Percentiles rank a stretch among this genome's conserved stretches.
These are phyloP conservation scores for Aptenodytes patagonicus DNA, from an alignment of 2,113 vertebrate species.

Conservation along the genomic window DNA sequence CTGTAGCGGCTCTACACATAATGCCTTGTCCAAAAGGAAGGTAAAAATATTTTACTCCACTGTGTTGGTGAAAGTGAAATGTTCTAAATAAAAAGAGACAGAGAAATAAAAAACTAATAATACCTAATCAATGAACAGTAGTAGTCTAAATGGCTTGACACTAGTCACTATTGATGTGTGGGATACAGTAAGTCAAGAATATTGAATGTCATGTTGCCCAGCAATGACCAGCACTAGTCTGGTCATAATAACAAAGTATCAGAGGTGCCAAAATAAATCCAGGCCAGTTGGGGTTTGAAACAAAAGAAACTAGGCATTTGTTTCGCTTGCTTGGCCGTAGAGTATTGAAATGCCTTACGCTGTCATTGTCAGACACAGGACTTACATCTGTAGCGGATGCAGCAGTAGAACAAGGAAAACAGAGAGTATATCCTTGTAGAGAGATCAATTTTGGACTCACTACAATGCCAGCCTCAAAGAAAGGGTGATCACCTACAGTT, in stretches of 20 bases:
- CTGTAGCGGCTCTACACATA: not conserved
- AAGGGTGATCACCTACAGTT: not conserved
- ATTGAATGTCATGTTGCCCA: not conserved
- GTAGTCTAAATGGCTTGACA: not conserved
- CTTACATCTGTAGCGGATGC: not conserved
- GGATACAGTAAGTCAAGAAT: not conserved
- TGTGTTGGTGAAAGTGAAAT: not conserved
- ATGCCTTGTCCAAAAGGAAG: not conserved
- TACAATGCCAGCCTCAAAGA: not conserved
- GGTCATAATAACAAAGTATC: not conserved
- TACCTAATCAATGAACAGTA: not conserved
- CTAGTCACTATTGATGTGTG: not conserved
- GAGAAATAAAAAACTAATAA: not conserved
- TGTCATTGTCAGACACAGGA: not conserved
- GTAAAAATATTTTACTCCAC: not conserved
- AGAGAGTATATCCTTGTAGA: not conserved
- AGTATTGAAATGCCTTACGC: not conserved
- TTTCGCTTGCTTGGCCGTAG: not conserved
- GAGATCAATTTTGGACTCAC: not conserved
- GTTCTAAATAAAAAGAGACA: not conserved
- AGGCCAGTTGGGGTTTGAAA: not conserved
- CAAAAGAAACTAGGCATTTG: not conserved
- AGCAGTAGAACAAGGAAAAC: not conserved
- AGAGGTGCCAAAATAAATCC: constrained; percentile 11
- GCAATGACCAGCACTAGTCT: not conserved